Percentiles rank a stretch among this genome's conserved stretches.
These are phyloP conservation scores for Anguilla japonica DNA, from an alignment of 2,113 vertebrate genomes.

Conservation along the genomic window DNA sequence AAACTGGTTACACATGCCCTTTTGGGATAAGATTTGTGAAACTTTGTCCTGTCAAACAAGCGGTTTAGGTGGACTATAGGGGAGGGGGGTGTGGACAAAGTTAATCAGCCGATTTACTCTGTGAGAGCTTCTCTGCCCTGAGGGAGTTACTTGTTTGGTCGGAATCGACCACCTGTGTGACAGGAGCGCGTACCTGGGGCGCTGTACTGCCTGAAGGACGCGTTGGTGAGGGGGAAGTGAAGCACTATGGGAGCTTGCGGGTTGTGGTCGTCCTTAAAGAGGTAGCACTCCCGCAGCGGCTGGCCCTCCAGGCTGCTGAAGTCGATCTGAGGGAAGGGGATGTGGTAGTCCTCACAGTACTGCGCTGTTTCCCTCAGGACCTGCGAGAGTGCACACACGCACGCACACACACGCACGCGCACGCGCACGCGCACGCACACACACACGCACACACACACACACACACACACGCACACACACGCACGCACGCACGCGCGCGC, in stretches of 20 bases:
- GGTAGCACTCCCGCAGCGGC: slow-evolving; percentile 54
- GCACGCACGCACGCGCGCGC: no score
- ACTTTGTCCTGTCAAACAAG: neutral
- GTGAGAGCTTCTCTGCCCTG: neutral
- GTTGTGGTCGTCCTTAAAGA: slow-evolving; percentile 56
- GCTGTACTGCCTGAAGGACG: slow-evolving; percentile 44
- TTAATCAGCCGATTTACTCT: neutral
- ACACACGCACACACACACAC: no score
- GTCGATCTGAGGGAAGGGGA: slow-evolving; percentile 59
- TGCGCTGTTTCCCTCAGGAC: slow-evolving; percentile 50
- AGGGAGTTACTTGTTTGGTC: neutral
- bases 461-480: no score
- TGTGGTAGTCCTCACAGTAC: slow-evolving; percentile 51
- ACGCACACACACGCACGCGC: neutral
- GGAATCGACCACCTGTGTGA: neutral
- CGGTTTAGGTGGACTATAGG: no score
- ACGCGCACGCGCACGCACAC: no score
- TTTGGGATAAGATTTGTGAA: neutral
- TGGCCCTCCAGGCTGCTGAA: slow-evolving; percentile 36
- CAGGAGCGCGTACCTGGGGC: slow-evolving; percentile 42
- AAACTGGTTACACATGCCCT: neutral
- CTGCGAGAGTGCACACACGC: slow-evolving; percentile 23
- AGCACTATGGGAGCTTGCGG: slow-evolving; percentile 56
- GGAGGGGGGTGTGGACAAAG: no score
- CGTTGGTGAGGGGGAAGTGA: slow-evolving; percentile 58